phyloP scores from a whole-genome alignment of 2,113 vertebrate species.

The Triplophysa dalaica region DNA sequence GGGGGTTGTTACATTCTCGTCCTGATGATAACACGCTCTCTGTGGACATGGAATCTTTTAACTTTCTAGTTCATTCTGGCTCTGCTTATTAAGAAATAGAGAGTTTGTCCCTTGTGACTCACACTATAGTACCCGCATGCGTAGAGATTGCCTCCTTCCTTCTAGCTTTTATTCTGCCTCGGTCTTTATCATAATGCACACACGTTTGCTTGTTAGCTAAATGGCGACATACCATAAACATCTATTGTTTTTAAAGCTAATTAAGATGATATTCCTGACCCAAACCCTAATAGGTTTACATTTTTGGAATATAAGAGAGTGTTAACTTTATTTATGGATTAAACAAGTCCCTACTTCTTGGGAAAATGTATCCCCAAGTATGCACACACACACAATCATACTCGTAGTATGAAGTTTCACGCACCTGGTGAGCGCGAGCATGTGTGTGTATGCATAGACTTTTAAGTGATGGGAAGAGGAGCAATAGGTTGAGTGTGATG shows the following conservation, averaged over 20 bases:
- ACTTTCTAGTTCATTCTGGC: conserved; percentile 38
- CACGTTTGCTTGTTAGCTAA: neutral
- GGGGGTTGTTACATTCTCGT: conserved; percentile 31
- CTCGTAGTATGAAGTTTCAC: conserved; percentile 16
- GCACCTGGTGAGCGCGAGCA: conserved; percentile 43
- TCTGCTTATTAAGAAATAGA: conserved; percentile 35
- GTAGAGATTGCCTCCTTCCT: conserved; percentile 39
- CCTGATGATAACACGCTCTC: conserved; percentile 26
- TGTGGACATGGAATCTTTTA: conserved; percentile 39
- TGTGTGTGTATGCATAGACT: conserved; percentile 1
- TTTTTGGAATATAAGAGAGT: no score
- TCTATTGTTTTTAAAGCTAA: no score
- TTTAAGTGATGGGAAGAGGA: conserved; percentile 48
- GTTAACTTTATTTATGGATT: no score
- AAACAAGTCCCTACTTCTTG: no score
- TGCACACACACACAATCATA: neutral
- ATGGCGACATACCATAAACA: no score
- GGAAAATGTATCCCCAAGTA: no score
- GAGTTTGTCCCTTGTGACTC: conserved; percentile 37
- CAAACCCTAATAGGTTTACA: no score
- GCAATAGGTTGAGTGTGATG: conserved; percentile 45
- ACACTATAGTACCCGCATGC: conserved; percentile 25
- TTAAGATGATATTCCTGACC: no score
- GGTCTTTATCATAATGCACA: neutral
- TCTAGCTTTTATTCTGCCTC: conserved; percentile 9